A percentile compares a stretch with the other conserved stretches of the same genome.
Evolutionary conservation across 1,140 invertebrate genomes (phyloP).

Genomic region (Tetragonula clypearis): DNA sequence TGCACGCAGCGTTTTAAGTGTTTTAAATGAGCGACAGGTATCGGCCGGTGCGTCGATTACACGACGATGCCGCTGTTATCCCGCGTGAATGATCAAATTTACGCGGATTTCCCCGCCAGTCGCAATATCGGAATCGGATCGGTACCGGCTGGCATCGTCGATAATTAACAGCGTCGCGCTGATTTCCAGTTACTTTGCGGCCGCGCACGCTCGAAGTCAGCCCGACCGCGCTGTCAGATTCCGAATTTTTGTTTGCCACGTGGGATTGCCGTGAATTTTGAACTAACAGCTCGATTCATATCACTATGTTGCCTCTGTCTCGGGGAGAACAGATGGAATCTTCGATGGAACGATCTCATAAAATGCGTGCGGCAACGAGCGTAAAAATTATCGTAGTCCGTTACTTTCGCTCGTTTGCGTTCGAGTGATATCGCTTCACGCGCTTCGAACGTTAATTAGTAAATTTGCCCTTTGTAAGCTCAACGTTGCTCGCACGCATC

Average conservation of each 20-base stretch:
- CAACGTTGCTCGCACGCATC: background rate
- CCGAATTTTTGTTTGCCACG: background rate
- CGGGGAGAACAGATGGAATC: too few relatives aligned
- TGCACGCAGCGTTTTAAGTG: conserved; percentile 18
- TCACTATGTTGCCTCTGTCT: too few relatives aligned
- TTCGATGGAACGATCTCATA: too few relatives aligned
- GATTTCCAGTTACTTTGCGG: background rate
- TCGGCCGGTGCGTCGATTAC: background rate
- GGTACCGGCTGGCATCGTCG: conserved; percentile 29
- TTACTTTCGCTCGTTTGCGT: background rate
- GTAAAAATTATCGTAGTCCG: background rate
- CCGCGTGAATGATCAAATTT: conserved; percentile 38
- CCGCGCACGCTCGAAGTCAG: too few relatives aligned
- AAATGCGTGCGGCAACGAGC: too few relatives aligned
- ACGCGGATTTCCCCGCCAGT: conserved; percentile 3
- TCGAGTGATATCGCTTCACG: background rate
- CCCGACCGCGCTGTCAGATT: too few relatives aligned
- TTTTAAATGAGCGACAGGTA: conserved; percentile 14
- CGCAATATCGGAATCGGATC: conserved; percentile 43
- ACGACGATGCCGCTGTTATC: background rate
- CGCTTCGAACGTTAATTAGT: background rate
- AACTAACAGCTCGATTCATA: background rate
- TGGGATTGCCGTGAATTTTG: background rate
- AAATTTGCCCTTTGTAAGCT: background rate
- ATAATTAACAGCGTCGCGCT: conserved; percentile 37